These are phyloP conservation scores for Dromius quadrimaculatus DNA, from an alignment of 2,888 invertebrate species.

Conservation along the genomic window DNA sequence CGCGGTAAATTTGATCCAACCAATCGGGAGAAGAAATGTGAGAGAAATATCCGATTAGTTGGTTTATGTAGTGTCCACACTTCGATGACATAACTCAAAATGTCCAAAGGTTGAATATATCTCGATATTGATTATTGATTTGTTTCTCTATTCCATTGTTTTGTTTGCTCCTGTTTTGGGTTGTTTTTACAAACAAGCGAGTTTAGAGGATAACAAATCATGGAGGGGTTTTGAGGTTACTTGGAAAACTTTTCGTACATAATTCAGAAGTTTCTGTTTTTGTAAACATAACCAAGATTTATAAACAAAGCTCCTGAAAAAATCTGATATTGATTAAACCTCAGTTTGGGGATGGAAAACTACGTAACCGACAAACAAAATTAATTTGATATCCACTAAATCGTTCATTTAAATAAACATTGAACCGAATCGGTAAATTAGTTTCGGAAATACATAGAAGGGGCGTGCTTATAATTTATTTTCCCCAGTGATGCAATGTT, in stretches of 20 bases:
- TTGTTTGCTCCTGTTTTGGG: not conserved
- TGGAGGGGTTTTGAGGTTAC: too few relatives aligned
- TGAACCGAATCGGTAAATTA: conserved; percentile 24
- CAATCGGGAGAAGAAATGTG: not conserved
- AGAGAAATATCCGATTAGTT: conserved; percentile 25
- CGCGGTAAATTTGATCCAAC: conserved; percentile 42
- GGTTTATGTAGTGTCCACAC: conserved; percentile 33
- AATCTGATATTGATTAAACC: too few relatives aligned
- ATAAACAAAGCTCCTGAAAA: too few relatives aligned
- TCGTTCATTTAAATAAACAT: conserved; percentile 27
- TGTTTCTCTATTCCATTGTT: not conserved
- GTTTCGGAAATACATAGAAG: conserved; percentile 16
- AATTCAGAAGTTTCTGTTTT: too few relatives aligned
- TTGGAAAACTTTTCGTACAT: too few relatives aligned
- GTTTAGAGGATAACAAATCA: too few relatives aligned
- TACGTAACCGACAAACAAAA: conserved; percentile 9
- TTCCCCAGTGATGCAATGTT: conserved; percentile 25
- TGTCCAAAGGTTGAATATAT: conserved; percentile 22
- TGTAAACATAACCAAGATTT: too few relatives aligned
- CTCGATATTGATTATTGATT: conserved; percentile 35
- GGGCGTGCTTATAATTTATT: conserved; percentile 14
- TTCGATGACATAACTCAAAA: conserved; percentile 29
- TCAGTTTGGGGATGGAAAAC: conserved; percentile 8
- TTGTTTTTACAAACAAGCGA: not conserved
- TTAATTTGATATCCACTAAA: conserved; percentile 33